These are phyloP conservation scores for Maniola hyperantus DNA, from an alignment of 2,888 invertebrate species.

Conservation along the genomic window DNA sequence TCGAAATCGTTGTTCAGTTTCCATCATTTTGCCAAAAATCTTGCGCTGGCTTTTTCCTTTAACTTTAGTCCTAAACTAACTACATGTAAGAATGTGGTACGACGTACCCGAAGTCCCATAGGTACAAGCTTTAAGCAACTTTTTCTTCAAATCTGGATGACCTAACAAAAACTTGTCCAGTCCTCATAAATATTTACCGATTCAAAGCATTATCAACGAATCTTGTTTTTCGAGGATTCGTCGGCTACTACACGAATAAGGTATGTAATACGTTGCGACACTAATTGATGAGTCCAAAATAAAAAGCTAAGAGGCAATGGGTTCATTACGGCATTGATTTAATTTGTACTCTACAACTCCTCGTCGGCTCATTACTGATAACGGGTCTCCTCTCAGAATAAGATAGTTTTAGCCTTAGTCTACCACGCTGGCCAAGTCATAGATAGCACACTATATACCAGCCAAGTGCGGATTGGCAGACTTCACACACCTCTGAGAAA, in stretches of 20 bases:
- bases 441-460: no score
- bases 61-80: slow-evolving; percentile 15
- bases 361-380: no score
- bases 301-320: slow-evolving; percentile 42
- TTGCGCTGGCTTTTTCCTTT: slow-evolving; percentile 9
- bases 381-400: no score
- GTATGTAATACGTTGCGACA: slow-evolving; percentile 58
- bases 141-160: slow-evolving; percentile 38
- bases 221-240: slow-evolving; percentile 56
- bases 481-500: no score
- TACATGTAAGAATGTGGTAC: slow-evolving; percentile 32
- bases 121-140: slow-evolving; percentile 30
- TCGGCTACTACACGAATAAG: slow-evolving; percentile 48
- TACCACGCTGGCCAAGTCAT: no score
- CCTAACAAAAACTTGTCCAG: slow-evolving; percentile 38
- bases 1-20: neutral
- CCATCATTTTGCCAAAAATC: slow-evolving; percentile 12
- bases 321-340: slow-evolving; percentile 39
- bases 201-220: slow-evolving; percentile 57
- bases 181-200: slow-evolving; percentile 62
- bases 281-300: slow-evolving; percentile 52
- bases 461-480: no score
- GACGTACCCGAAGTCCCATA: slow-evolving; percentile 27
- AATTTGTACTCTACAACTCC: slow-evolving; percentile 18
- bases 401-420: no score